These are phyloP conservation scores for Reticulitermes speratus DNA, from an alignment of 1,140 invertebrate species.

Conservation along the genomic window DNA sequence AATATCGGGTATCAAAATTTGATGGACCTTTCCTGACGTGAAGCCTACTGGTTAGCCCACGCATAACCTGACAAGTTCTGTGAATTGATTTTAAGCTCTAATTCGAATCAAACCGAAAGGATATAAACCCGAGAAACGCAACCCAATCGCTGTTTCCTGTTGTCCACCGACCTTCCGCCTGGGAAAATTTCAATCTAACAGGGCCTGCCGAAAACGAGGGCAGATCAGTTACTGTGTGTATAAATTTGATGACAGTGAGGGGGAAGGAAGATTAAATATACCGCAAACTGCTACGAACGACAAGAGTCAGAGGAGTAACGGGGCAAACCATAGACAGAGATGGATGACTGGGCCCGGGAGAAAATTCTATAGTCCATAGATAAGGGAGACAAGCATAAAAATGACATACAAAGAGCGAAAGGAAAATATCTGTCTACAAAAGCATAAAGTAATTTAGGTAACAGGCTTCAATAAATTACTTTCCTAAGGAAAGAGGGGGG, in stretches of 20 bases:
- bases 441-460: slow-evolving; percentile 8
- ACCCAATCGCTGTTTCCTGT: not conserved
- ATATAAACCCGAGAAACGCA: not conserved
- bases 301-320: not conserved
- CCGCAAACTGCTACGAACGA: not conserved
- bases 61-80: no score
- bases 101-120: not conserved
- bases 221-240: not conserved
- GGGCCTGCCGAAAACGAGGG: not conserved
- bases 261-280: not conserved
- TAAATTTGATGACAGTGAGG: not conserved
- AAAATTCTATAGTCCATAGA: not conserved
- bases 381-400: not conserved
- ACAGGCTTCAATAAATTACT: not conserved
- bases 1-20: no score
- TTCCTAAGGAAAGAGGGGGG: not conserved
- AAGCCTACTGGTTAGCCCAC: no score
- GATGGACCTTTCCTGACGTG: no score
- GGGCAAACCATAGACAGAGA: not conserved
- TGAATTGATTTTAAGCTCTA: not conserved
- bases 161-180: not conserved
- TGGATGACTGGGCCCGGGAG: not conserved
- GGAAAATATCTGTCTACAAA: not conserved
- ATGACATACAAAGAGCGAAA: not conserved
- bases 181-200: not conserved